A percentile compares a stretch with the other conserved stretches of the same genome.
phyloP scores from a whole-genome alignment of 2,797 vertebrate genomes.

The Gorsachius magnificus region DNA sequence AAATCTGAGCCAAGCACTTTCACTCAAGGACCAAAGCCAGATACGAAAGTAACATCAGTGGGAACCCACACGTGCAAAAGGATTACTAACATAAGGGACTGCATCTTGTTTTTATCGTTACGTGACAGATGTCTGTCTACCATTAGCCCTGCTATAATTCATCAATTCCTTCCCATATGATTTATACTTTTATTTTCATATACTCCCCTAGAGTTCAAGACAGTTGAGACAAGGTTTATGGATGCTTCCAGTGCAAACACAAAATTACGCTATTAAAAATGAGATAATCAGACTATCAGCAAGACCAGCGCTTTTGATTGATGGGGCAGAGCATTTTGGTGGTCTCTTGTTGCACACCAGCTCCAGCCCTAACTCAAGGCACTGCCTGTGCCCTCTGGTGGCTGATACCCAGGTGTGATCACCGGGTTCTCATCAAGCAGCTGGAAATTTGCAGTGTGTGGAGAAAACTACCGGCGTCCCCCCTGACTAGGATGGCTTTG shows the following conservation, averaged over 20 bases:
- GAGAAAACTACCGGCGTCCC: not conserved
- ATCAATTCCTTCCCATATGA: not conserved
- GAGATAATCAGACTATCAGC: not conserved
- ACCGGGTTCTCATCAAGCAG: rapidly evolving
- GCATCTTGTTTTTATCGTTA: not conserved
- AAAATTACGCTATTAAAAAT: not conserved
- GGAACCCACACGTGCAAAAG: rapidly evolving
- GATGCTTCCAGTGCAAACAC: not conserved
- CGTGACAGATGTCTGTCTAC: not conserved
- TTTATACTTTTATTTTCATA: not conserved
- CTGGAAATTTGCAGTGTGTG: rapidly evolving
- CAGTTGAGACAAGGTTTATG: not conserved
- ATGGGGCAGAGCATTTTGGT: not conserved
- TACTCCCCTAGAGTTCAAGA: not conserved
- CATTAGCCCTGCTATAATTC: not conserved
- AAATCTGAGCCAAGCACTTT: not conserved
- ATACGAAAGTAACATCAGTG: not conserved
- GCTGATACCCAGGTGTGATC: not conserved
- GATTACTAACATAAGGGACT: not conserved
- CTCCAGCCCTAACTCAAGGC: not conserved
- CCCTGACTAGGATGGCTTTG: not conserved
- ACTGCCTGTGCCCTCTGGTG: slow-evolving; percentile 35
- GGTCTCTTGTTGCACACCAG: not conserved
- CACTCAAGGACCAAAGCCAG: not conserved
- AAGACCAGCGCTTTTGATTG: not conserved